Conservation (phyloP, 2,113 vertebrate species). For the Brienomyrus brachyistius region DNA sequence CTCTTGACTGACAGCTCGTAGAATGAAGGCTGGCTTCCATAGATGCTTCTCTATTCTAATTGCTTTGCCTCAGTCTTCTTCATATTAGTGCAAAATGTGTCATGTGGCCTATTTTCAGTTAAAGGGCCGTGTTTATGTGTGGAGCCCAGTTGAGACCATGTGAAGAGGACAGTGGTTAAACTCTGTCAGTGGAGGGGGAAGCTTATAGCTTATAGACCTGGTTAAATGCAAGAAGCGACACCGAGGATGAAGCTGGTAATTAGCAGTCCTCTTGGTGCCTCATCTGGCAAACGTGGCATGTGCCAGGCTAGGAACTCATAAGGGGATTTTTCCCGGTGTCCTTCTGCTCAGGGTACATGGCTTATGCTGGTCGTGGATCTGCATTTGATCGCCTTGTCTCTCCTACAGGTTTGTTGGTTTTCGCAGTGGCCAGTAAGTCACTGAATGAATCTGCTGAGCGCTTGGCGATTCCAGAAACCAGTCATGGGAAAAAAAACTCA, state of each 20-base stretch:
- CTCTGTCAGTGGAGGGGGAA: not conserved
- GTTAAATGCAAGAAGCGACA: not conserved
- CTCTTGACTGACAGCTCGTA: slow-evolving; percentile 52
- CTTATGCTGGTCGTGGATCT: not conserved
- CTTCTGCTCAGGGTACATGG: not conserved
- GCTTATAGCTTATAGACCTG: not conserved
- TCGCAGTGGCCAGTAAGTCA: not conserved
- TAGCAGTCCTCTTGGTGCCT: not conserved
- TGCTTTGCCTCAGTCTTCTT: slow-evolving; percentile 46
- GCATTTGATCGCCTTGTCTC: not conserved
- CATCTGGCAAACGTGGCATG: not conserved
- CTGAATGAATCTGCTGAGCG: not conserved
- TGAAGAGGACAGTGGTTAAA: not conserved
- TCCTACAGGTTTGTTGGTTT: not conserved
- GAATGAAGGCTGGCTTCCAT: slow-evolving; percentile 42
- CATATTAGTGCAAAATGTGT: slow-evolving; percentile 46
- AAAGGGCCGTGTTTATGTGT: slow-evolving; percentile 31
- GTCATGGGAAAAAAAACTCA: not conserved
- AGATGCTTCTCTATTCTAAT: slow-evolving; percentile 56
- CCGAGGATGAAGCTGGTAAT: not conserved
- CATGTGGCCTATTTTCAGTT: slow-evolving; percentile 47
- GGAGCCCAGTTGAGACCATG: not conserved
- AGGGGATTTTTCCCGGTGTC: not conserved
- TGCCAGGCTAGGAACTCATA: not conserved
- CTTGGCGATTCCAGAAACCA: not conserved